Evolutionary conservation across 2,888 invertebrate genomes (phyloP).

Genomic region (Drosophila melanosoma): DNA sequence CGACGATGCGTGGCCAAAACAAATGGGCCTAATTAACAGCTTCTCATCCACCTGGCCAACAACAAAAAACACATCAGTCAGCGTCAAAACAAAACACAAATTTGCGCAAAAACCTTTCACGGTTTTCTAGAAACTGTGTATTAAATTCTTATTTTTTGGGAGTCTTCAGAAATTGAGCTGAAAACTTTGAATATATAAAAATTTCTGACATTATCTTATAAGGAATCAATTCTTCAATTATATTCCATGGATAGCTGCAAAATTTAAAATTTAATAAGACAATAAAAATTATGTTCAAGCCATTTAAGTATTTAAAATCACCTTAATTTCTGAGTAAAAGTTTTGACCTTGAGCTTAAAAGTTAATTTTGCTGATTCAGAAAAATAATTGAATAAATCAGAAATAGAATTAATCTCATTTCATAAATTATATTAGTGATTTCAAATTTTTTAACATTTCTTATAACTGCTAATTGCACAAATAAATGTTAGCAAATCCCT

Average conservation of each 20-base stretch:
- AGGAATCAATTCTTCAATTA: background rate
- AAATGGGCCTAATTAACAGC: constrained; percentile 72
- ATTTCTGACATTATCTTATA: background rate
- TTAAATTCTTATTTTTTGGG: background rate
- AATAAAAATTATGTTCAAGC: background rate
- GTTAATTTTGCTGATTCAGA: background rate
- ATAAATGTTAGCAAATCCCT: background rate
- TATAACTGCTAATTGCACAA: too few species aligned
- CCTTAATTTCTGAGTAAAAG: background rate
- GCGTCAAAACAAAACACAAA: constrained; percentile 15
- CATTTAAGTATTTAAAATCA: background rate
- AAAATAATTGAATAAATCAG: background rate
- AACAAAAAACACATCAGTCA: constrained; percentile 55
- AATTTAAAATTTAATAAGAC: background rate
- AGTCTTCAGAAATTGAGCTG: background rate
- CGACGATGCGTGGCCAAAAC: constrained; percentile 50
- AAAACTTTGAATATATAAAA: background rate
- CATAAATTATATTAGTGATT: background rate
- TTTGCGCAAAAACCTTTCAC: background rate
- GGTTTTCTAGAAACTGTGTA: background rate
- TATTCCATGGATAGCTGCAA: background rate
- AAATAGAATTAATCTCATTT: background rate
- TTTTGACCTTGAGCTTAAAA: background rate
- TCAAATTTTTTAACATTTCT: background rate
- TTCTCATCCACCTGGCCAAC: constrained; percentile 20